Evolutionary conservation across 37 sponge, comb jelly and placozoan genomes (phyloP).

Genomic region (Oscarella lobularis): DNA sequence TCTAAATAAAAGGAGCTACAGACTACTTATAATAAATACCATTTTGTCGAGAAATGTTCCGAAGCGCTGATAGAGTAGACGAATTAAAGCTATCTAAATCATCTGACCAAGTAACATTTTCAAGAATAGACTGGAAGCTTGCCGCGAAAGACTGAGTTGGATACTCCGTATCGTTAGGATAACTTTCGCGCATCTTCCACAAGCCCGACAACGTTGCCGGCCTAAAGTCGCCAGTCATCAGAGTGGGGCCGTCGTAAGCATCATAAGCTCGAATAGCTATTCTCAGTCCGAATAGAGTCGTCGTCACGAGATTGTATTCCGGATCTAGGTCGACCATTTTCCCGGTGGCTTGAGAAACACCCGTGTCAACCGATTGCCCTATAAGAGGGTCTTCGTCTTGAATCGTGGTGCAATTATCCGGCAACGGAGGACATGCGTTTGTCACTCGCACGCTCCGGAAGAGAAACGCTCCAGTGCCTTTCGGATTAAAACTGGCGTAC

Average conservation of each 20-base stretch:
- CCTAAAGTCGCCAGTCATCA: not conserved
- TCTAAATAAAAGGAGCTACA: no score
- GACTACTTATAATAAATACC: no score
- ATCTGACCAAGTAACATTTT: not conserved
- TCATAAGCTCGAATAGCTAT: not conserved
- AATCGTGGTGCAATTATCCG: not conserved
- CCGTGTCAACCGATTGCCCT: not conserved
- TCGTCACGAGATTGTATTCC: not conserved
- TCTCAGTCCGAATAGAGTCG: not conserved
- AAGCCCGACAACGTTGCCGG: not conserved
- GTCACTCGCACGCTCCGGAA: constrained; percentile 1
- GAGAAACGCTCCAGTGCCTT: constrained; percentile 17
- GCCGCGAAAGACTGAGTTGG: not conserved
- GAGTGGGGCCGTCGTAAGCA: no score
- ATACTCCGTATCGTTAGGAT: not conserved
- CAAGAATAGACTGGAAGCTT: not conserved
- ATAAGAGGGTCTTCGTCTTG: not conserved
- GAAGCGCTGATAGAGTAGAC: no score
- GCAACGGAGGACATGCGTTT: not conserved
- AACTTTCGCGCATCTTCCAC: not conserved
- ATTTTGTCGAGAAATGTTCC: no score
- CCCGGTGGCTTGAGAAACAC: not conserved
- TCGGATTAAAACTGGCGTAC: not conserved
- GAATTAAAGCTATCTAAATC: no score
- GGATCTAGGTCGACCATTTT: not conserved